Evolutionary conservation across 2,797 vertebrate genomes (phyloP).

Genomic region (Parambassis ranga): DNA sequence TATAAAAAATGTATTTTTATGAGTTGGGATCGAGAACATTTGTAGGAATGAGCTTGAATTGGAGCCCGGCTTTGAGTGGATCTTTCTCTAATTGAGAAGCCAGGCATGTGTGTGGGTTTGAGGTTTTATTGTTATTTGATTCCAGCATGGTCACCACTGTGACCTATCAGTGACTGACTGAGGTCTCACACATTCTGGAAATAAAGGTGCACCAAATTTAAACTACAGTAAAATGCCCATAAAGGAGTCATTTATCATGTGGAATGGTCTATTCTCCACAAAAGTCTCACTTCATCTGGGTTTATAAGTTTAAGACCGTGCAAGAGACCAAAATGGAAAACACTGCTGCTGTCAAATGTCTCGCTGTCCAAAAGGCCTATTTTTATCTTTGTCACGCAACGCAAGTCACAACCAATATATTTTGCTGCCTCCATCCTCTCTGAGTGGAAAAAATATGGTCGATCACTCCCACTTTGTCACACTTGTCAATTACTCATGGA

Average conservation of each 20-base stretch:
- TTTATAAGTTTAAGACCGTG: slow-evolving; percentile 41
- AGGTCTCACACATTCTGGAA: slow-evolving; percentile 50
- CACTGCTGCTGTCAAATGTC: slow-evolving; percentile 43
- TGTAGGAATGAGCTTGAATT: slow-evolving; percentile 71
- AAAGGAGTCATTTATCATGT: slow-evolving; percentile 15
- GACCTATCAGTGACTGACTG: slow-evolving; percentile 54
- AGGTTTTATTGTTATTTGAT: slow-evolving; percentile 70
- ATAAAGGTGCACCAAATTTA: slow-evolving; percentile 47
- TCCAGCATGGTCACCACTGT: slow-evolving; percentile 53
- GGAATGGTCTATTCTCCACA: background rate
- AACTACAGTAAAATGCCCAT: slow-evolving; percentile 15
- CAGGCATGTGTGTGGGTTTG: slow-evolving; percentile 78
- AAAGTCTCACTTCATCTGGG: slow-evolving; percentile 26
- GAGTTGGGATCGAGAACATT: slow-evolving; percentile 66
- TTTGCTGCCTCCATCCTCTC: slow-evolving; percentile 32
- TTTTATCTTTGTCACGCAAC: slow-evolving; percentile 68
- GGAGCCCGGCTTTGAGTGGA: slow-evolving; percentile 58
- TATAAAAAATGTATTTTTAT: slow-evolving; percentile 77
- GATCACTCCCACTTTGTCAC: slow-evolving; percentile 57
- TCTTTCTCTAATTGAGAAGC: slow-evolving; percentile 76
- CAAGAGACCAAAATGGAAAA: slow-evolving; percentile 64
- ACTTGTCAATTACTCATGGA: slow-evolving; percentile 71
- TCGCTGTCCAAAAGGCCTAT: slow-evolving; percentile 57
- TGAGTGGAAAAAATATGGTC: slow-evolving; percentile 29
- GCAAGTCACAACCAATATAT: slow-evolving; percentile 56